phyloP scores from a whole-genome alignment of 2,888 invertebrate species.

The Cataglyphis albicans region DNA sequence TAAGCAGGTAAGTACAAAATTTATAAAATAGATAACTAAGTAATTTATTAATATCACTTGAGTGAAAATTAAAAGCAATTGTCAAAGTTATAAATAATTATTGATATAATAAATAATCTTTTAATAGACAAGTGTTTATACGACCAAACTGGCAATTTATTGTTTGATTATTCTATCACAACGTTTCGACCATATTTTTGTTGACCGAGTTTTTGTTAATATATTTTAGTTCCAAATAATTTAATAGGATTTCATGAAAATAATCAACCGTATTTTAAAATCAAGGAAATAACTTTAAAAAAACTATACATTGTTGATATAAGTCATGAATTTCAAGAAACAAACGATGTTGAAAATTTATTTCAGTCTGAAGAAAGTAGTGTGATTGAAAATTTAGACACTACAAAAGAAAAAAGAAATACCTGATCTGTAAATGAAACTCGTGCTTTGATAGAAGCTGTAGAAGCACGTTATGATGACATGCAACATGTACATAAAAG shows the following conservation, averaged over 20 bases:
- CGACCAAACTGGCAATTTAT: too few species aligned
- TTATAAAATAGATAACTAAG: too few species aligned
- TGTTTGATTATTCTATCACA: too few species aligned
- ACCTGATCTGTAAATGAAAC: constrained; percentile 1
- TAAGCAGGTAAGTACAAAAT: neutral
- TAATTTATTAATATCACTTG: too few species aligned
- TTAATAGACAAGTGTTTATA: too few species aligned
- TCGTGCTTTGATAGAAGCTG: neutral
- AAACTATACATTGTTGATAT: constrained; percentile 4
- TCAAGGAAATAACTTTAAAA: neutral
- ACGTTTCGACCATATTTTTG: too few species aligned
- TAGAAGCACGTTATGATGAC: constrained; percentile 2
- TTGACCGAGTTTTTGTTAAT: too few species aligned
- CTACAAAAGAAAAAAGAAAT: neutral
- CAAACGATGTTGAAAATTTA: neutral
- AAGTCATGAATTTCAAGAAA: neutral
- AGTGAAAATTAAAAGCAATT: too few species aligned
- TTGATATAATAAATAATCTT: neutral
- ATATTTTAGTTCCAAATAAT: neutral
- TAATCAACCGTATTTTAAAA: neutral
- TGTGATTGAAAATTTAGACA: neutral
- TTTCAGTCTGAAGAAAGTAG: neutral
- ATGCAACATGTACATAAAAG: neutral
- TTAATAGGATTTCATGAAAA: neutral
- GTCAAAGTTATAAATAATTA: too few species aligned